phyloP scores from a whole-genome alignment of 1,140 invertebrate species.

The Achatina immaculata region DNA sequence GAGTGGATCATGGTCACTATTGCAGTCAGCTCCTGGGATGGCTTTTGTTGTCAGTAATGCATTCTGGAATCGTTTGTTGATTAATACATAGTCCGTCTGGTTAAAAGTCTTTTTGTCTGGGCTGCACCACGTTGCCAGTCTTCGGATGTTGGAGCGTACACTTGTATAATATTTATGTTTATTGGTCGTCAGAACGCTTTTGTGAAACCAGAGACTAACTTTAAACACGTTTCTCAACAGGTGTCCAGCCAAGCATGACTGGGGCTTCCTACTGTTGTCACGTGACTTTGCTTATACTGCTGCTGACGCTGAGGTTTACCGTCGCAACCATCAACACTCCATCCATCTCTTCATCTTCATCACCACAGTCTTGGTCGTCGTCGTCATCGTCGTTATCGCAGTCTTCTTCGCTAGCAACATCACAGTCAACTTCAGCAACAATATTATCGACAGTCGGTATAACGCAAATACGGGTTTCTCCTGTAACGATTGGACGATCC shows the following conservation, averaged over 20 bases:
- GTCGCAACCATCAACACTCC: not conserved
- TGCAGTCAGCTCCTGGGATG: too few species aligned
- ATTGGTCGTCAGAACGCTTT: too few species aligned
- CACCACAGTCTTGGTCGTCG: not conserved
- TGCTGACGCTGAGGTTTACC: conserved; percentile 27
- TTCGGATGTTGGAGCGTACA: too few species aligned
- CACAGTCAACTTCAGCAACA: not conserved
- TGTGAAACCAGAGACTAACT: too few species aligned
- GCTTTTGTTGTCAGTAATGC: too few species aligned
- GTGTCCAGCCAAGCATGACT: conserved; percentile 27
- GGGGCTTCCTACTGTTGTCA: conserved; percentile 24
- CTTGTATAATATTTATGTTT: too few species aligned
- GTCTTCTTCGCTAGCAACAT: not conserved
- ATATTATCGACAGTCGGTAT: not conserved
- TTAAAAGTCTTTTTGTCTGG: too few species aligned
- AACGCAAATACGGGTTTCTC: not conserved
- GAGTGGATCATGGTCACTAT: too few species aligned
- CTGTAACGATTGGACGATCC: not conserved
- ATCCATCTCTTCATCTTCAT: conserved; percentile 19
- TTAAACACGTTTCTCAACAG: conserved; percentile 6
- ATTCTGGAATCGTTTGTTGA: too few species aligned
- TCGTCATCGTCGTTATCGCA: not conserved
- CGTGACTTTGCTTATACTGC: conserved; percentile 24
- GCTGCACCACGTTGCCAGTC: too few species aligned
- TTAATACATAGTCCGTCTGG: too few species aligned